phyloP scores from a whole-genome alignment of 1,140 invertebrate genomes.

The Babylonia areolata region DNA sequence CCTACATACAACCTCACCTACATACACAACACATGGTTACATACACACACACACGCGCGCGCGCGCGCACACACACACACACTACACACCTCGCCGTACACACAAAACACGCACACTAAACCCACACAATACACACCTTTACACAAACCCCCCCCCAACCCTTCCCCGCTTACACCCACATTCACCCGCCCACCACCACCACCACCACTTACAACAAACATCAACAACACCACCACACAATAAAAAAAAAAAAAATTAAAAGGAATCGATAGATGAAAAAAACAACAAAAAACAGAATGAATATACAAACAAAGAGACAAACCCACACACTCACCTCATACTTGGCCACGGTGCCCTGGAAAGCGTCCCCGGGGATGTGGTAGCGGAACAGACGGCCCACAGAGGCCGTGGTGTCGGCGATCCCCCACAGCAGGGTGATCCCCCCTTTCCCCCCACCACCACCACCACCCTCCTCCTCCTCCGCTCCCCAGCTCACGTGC shows the following conservation, averaged over 20 bases:
- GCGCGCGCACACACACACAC: too few species aligned
- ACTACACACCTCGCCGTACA: neutral
- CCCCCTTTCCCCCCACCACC: slow-evolving; percentile 1
- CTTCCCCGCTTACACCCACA: neutral
- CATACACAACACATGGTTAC: neutral
- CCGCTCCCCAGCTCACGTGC: neutral
- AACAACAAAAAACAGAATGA: too few species aligned
- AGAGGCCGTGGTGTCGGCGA: slow-evolving; percentile 61
- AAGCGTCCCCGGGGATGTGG: slow-evolving; percentile 64
- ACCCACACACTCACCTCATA: slow-evolving; percentile 55
- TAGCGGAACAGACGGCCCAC: slow-evolving; percentile 63
- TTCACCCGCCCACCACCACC: neutral
- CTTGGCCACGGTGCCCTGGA: slow-evolving; percentile 55
- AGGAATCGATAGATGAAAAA: too few species aligned
- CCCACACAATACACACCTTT: neutral
- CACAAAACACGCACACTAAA: too few species aligned
- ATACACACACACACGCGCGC: too few species aligned
- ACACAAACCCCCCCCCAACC: neutral
- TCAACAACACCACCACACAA: neutral
- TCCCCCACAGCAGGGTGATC: slow-evolving; percentile 61
- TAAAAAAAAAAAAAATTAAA: too few species aligned
- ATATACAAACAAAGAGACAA: too few species aligned
- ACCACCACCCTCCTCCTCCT: neutral
- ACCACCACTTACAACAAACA: neutral
- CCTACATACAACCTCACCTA: neutral